These are phyloP conservation scores for Herpetotheres cachinnans DNA, from an alignment of 2,113 vertebrate genomes.

Conservation along the genomic window DNA sequence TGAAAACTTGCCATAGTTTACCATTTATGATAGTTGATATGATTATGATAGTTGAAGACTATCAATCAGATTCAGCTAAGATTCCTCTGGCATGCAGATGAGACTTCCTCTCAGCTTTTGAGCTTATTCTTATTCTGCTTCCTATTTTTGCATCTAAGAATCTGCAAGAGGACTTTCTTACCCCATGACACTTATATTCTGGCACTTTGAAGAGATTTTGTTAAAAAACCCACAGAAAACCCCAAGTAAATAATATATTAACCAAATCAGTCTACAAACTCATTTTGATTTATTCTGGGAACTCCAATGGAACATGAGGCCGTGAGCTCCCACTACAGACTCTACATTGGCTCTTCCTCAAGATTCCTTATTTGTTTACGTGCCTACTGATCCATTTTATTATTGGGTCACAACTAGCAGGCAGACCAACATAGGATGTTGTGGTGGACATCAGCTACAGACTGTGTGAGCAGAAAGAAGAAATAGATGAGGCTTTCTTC, in stretches of 20 bases:
- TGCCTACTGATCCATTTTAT: background rate
- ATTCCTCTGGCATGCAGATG: background rate
- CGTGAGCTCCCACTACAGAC: background rate
- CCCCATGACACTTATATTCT: background rate
- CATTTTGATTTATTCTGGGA: background rate
- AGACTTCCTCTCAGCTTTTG: background rate
- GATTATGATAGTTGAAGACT: background rate
- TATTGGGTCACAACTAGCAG: background rate
- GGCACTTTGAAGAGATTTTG: background rate
- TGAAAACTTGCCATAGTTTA: background rate
- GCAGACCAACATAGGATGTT: background rate
- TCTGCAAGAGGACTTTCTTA: background rate
- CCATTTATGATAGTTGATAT: accelerated
- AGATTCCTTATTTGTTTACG: background rate
- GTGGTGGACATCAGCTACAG: background rate
- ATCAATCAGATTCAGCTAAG: background rate
- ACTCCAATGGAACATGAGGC: background rate
- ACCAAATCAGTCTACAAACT: background rate
- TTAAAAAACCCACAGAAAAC: background rate
- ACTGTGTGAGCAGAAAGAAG: background rate
- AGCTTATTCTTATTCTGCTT: background rate
- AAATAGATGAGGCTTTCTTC: background rate
- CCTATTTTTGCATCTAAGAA: background rate
- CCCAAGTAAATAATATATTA: background rate
- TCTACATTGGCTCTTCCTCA: background rate